Evolutionary conservation across 2,888 invertebrate genomes (phyloP), one percentile per base, ranked within the genome.

Genomic region (Phaedon cochleariae): DNA sequence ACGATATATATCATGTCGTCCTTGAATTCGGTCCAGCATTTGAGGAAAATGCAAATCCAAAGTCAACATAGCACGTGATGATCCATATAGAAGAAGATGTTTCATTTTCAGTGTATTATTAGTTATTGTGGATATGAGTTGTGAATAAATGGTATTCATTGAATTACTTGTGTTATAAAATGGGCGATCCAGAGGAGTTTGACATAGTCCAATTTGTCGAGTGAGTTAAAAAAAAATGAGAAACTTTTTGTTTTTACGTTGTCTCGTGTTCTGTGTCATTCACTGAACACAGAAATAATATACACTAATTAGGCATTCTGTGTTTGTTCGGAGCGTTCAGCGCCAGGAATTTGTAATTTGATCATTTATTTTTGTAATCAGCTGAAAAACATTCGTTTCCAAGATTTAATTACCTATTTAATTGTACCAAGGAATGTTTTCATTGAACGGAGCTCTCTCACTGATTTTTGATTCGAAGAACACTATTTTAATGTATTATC

Each of bases 181-280:
- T 54, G 46, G n/a, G 26, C 3, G 54, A 54, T 54, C 21, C 46
- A 7, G 17, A 15, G n/a, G 48, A 62, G 26, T 65, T 59, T 55
- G 22, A 58, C 53, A 60, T 64, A 15, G 46, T 58, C 12, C 18
- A 26, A 59, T 68, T 54, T 31, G 21, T 54, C 21, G 29, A 62
- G 62, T 62, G 34, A 62, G 62, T 62, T 22, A 7, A 17, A 17
- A n/a, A 7, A 41, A 15, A 15, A 48, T 46, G n/a, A n/a, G n/a
- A n/a, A n/a, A 9, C n/a, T 12, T 41, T 20, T 37, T 57, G 12
- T 41, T 21, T 41, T 41, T 0, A 2, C 10, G 12, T 46, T 29
- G 12, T 58, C 26, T 26, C 26, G 3, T 15, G 15, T 29, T 22
- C 12, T n/a, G 18, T 45, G 1, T n/a, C 18, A 21, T 15, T 21